phyloP scores from a whole-genome alignment of 2,113 vertebrate species.

The Ophthalmolycus amberensis region DNA sequence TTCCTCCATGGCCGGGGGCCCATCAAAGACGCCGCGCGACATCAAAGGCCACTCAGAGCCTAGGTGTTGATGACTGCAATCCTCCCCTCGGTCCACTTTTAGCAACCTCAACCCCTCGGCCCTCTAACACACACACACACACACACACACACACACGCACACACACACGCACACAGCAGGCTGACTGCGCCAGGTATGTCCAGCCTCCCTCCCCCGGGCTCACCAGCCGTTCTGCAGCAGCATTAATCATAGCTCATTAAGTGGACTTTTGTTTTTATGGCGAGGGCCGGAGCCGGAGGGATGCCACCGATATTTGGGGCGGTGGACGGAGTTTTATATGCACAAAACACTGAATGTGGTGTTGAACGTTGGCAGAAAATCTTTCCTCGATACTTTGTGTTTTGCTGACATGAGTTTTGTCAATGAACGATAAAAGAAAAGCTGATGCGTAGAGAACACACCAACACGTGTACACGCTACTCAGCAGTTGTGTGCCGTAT shows the following conservation, averaged over 20 bases:
- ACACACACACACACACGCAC: constrained; percentile 39
- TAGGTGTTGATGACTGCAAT: constrained; percentile 85
- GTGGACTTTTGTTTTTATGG: constrained; percentile 66
- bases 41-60: constrained; percentile 80
- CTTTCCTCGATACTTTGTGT: background rate
- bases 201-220: constrained; percentile 18
- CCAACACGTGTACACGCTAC: no score
- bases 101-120: constrained; percentile 68
- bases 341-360: background rate
- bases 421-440: no score
- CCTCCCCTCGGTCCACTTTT: constrained; percentile 80
- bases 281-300: background rate
- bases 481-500: background rate
- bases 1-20: constrained; percentile 71
- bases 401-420: background rate
- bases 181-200: constrained; percentile 60
- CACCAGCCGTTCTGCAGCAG: constrained; percentile 25
- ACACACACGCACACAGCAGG: constrained; percentile 20
- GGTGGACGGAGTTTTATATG: background rate
- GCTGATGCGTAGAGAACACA: no score
- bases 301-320: constrained; percentile 47
- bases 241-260: constrained; percentile 77
- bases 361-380: background rate
- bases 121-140: constrained; percentile 31
- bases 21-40: constrained; percentile 81